Conservation (phyloP, 2,888 invertebrate genomes). For the Schizaphis graminum region DNA sequence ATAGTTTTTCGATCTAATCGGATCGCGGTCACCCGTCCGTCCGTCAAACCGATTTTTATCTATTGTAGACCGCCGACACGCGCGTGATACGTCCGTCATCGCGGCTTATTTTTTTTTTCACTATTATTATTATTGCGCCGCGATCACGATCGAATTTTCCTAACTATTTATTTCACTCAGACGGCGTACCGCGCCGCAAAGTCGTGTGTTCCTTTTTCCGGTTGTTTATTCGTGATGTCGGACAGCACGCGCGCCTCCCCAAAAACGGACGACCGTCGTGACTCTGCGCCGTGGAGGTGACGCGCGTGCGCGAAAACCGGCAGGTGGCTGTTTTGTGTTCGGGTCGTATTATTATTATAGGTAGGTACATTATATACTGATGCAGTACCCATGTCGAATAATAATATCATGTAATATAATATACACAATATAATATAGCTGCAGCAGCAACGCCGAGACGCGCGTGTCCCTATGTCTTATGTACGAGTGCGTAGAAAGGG, state of each 20-base stretch:
- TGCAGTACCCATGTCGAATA: not conserved
- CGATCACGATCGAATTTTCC: conserved; percentile 40
- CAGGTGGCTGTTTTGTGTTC: conserved; percentile 10
- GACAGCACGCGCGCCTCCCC: conserved; percentile 34
- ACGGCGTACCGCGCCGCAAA: not conserved
- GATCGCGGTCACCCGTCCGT: conserved; percentile 28
- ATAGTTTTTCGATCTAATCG: conserved; percentile 36
- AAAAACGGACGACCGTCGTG: conserved; percentile 53
- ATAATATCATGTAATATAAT: not conserved
- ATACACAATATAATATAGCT: not conserved
- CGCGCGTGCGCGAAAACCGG: conserved; percentile 1
- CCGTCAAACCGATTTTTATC: conserved; percentile 56
- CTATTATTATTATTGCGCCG: conserved; percentile 11
- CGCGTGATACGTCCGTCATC: conserved; percentile 56
- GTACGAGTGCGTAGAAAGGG: not conserved
- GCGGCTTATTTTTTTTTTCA: not conserved
- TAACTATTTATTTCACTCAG: not conserved
- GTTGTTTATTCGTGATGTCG: conserved; percentile 1
- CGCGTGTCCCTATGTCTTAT: not conserved
- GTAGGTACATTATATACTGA: not conserved
- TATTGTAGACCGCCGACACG: conserved; percentile 33
- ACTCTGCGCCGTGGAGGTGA: not conserved
- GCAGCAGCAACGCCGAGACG: not conserved
- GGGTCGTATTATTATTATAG: not conserved
- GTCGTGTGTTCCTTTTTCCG: conserved; percentile 15